These are phyloP conservation scores for Diorhabda sublineata DNA, from an alignment of 1,140 invertebrate genomes.

Conservation along the genomic window DNA sequence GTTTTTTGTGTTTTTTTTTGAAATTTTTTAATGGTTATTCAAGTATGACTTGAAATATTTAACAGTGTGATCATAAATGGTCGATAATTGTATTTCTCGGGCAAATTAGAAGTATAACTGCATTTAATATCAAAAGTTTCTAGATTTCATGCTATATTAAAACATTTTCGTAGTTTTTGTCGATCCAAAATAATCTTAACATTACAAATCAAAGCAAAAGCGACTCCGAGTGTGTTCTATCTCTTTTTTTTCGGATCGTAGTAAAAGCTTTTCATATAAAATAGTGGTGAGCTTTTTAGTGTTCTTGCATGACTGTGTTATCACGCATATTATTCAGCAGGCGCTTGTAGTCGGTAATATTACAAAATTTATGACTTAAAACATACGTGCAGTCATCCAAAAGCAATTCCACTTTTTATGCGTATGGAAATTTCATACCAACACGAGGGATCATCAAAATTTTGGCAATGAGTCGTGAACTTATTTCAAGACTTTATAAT, in stretches of 20 bases:
- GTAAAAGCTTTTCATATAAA: not conserved
- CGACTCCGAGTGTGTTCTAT: not conserved
- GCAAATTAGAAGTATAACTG: no score
- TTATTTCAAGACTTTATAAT: no score
- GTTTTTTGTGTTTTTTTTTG: no score
- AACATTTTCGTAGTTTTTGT: no score
- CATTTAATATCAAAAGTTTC: no score
- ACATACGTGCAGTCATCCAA: conserved; percentile 1
- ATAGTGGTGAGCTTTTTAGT: not conserved
- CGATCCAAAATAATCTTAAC: no score
- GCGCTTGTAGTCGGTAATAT: not conserved
- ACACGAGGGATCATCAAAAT: not conserved
- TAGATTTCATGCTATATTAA: no score
- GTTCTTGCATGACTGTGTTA: not conserved
- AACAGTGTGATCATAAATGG: no score
- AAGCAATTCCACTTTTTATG: not conserved
- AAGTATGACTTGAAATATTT: no score
- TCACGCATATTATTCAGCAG: conserved; percentile 1
- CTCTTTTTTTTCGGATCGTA: not conserved
- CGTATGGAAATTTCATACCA: not conserved
- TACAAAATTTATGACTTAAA: not conserved
- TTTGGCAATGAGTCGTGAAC: not conserved
- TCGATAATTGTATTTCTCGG: no score
- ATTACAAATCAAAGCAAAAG: no score
- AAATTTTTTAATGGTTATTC: no score